Conservation (phyloP, 2,113 vertebrate species). For the Peromyscus leucopus region DNA sequence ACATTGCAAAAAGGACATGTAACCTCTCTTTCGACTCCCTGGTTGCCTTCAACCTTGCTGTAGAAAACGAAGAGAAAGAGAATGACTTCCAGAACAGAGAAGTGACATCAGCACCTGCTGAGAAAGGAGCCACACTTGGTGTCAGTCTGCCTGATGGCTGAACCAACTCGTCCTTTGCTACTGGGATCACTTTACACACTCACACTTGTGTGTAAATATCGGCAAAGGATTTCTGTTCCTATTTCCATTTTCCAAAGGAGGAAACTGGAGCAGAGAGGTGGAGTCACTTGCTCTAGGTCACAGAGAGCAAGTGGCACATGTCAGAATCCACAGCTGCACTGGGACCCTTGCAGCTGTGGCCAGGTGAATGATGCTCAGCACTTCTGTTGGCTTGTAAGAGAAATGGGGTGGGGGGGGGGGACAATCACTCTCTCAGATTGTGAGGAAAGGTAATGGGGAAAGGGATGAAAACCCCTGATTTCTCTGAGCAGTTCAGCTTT, state of each 20-base stretch:
- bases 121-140: not conserved
- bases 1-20: not conserved
- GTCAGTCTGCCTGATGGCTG: not conserved
- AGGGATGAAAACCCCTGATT: not conserved
- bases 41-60: not conserved
- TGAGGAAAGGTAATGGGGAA: not conserved
- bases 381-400: not conserved
- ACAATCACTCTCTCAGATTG: not conserved
- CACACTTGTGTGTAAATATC: not conserved
- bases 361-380: not conserved
- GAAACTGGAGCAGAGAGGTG: not conserved
- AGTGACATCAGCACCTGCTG: fast-evolving
- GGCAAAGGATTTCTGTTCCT: not conserved
- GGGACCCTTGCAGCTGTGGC: not conserved
- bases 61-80: not conserved
- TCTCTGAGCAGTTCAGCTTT: not conserved
- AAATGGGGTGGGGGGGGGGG: not conserved
- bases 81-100: not conserved
- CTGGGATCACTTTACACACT: not conserved
- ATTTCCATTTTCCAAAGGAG: not conserved
- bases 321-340: not conserved
- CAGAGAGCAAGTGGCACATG: not conserved
- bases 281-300: not conserved
- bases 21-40: not conserved
- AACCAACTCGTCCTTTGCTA: not conserved